Conservation (phyloP, 1,140 invertebrate genomes). For the Drosophila gunungcola region DNA sequence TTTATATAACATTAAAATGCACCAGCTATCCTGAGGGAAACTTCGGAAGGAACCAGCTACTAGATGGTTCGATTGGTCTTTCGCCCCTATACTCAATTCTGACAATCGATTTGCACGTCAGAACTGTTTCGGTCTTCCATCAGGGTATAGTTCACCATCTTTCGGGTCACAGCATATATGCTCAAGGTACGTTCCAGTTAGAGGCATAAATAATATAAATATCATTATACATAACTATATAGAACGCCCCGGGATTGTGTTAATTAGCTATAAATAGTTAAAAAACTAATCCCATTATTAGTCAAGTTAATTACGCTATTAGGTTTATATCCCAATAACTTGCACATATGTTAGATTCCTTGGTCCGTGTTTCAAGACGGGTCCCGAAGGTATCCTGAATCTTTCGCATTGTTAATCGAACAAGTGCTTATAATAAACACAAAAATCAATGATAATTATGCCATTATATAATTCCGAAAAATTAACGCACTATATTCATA, state of each 20-base stretch:
- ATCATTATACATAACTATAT: no score
- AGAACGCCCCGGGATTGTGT: constrained; percentile 43
- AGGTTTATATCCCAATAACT: constrained; percentile 78
- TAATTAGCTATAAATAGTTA: constrained; percentile 41
- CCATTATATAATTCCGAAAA: constrained; percentile 4
- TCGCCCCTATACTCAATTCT: constrained; percentile 89
- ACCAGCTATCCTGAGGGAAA: constrained; percentile 89
- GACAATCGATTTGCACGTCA: constrained; percentile 96
- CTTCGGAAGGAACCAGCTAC: constrained; percentile 93
- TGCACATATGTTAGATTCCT: constrained; percentile 94
- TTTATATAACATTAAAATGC: constrained; percentile 16
- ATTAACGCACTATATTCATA: constrained; percentile 2
- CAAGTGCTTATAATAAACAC: background rate
- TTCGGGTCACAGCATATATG: constrained; percentile 65
- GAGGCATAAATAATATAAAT: no score
- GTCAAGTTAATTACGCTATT: constrained; percentile 16
- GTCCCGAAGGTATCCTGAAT: constrained; percentile 2
- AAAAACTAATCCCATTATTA: background rate
- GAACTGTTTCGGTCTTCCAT: constrained; percentile 94
- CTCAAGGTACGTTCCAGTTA: constrained; percentile 87
- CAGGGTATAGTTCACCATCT: constrained; percentile 86
- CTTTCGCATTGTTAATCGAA: background rate
- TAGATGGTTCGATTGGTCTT: constrained; percentile 91
- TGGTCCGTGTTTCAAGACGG: constrained; percentile 95
- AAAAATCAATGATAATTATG: no score